Percentiles rank a stretch among this genome's conserved stretches.
Conservation (phyloP, 2,113 vertebrate species). For the Mugil cephalus region DNA sequence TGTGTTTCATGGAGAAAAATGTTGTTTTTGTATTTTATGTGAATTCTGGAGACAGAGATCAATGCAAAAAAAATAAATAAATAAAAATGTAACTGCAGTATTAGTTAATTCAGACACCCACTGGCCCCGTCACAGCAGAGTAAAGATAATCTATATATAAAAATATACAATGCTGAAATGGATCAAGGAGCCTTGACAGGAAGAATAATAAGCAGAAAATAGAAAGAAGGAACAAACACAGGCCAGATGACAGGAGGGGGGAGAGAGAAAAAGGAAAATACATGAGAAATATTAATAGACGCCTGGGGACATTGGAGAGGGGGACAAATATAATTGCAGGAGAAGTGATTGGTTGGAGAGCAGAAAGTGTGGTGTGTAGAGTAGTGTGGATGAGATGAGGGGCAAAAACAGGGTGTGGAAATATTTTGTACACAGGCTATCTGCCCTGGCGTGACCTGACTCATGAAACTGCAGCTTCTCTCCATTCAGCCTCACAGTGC, state of each 20-base stretch:
- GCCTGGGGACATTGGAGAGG: slow-evolving; percentile 10
- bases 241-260: slow-evolving; percentile 6
- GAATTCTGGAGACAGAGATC: slow-evolving; percentile 17
- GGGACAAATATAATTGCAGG: slow-evolving; percentile 8
- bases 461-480: slow-evolving; percentile 61
- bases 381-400: neutral
- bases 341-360: slow-evolving; percentile 18
- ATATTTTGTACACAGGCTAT: slow-evolving; percentile 38
- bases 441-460: slow-evolving; percentile 56
- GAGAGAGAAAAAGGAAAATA: neutral
- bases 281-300: slow-evolving; percentile 44
- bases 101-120: slow-evolving; percentile 32
- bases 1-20: neutral
- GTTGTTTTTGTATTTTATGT: neutral
- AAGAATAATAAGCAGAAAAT: slow-evolving; percentile 38
- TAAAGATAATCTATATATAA: slow-evolving; percentile 39
- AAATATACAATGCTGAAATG: slow-evolving; percentile 41
- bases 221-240: slow-evolving; percentile 8
- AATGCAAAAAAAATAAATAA: slow-evolving; percentile 26
- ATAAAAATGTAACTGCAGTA: slow-evolving; percentile 24
- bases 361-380: neutral
- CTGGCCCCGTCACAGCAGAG: slow-evolving; percentile 24
- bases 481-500: slow-evolving; percentile 38
- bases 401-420: slow-evolving; percentile 34
- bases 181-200: slow-evolving; percentile 50